Base-by-base conservation (phyloP, 2,797 vertebrate species). In the Tamandua tetradactyla region DNA sequence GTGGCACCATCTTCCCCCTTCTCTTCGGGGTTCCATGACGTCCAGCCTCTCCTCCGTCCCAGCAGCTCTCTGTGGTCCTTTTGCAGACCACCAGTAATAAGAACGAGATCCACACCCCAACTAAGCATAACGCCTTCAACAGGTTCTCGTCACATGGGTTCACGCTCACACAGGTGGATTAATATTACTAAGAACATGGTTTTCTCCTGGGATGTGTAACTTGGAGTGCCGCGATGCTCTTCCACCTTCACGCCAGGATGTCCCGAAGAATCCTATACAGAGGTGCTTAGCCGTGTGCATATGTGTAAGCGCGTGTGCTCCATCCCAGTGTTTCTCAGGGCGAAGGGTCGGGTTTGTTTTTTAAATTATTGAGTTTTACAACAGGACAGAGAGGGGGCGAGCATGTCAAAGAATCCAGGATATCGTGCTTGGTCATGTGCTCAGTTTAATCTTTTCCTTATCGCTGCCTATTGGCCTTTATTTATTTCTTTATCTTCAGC, bases 341-440 rank as follows among this genome's bases (percentile, higher is more conserved):
- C 47, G 20, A 44, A 76, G 25, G 25, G 25, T 7, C 18, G 35
- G 30, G 14, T 5, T 74, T 84, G 20, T 49, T 27, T 89, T 92
- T 47, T 0, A 62, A 81, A 98, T 97, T 72, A 98, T 98, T 0
- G 98, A 98, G 91, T 98, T 98, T 96, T 98, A 97, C 20, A 98
- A 98, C 83, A 98, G 98, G 97, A 98, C 98, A 94, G 98, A 97
- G 44, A 99, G 97, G 0, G 98, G 98, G 25, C 87, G 98, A 96
- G 94, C 98, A 97, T 37, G 97, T 98, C 59, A 98, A 97, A 93
- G 99, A 99, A 96, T 98, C 98, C 7, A 98, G 97, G 96, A 98
- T 96, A 96, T 98, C 97, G 20, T 98, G 97, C 0, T 98, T 97
- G 6, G 97, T 96, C 30, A 98, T 68, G 59, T 95, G 97, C 42